Evolutionary conservation across 2,888 invertebrate species (phyloP).

Genomic region (Eucera pruinosa): DNA sequence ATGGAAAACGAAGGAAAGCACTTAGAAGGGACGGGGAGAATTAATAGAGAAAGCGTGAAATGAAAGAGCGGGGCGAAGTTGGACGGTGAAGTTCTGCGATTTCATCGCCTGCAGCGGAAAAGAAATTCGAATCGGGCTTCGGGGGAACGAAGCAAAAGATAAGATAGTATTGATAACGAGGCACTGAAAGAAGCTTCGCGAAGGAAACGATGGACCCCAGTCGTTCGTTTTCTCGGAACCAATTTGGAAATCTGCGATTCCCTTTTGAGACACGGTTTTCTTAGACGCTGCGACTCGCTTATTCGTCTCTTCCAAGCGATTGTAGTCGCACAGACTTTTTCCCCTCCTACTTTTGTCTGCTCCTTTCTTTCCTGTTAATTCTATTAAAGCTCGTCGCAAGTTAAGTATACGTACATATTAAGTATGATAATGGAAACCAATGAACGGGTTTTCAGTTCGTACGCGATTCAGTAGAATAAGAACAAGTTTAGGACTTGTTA

Average conservation of each 20-base stretch:
- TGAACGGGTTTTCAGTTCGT: no score
- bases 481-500: no score
- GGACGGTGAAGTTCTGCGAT: slow-evolving; percentile 23
- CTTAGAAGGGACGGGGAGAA: slow-evolving; percentile 35
- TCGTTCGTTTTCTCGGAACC: neutral
- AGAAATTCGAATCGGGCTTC: slow-evolving; percentile 20
- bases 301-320: no score
- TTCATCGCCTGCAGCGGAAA: slow-evolving; percentile 20
- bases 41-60: slow-evolving; percentile 45
- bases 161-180: slow-evolving; percentile 1
- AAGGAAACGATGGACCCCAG: neutral
- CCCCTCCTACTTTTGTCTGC: no score
- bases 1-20: slow-evolving; percentile 25
- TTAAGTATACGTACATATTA: no score
- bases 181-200: neutral
- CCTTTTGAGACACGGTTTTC: neutral
- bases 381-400: no score
- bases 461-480: no score
- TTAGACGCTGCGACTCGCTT: no score
- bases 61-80: slow-evolving; percentile 23
- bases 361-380: no score
- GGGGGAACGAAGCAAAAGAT: slow-evolving; percentile 2
- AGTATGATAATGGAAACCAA: no score
- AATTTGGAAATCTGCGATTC: neutral
- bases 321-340: no score